Evolutionary conservation across 2,113 vertebrate species (phyloP).

Genomic region (Ibidorhyncha struthersii): DNA sequence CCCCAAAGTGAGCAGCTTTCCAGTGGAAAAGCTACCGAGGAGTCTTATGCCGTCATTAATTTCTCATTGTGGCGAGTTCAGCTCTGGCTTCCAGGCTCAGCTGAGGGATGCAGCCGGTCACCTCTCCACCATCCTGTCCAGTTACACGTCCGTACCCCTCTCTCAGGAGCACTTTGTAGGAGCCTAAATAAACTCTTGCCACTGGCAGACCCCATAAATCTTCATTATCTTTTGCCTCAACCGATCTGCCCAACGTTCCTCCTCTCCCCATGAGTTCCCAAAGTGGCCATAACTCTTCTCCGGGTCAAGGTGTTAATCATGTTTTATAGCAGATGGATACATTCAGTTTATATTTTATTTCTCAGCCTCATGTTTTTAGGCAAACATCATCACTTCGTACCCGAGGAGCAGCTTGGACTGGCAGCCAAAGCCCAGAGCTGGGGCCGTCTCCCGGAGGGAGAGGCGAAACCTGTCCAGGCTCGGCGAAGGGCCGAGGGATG

Average conservation of each 20-base stretch:
- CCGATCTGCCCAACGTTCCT: background rate
- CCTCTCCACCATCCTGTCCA: background rate
- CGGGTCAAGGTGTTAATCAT: background rate
- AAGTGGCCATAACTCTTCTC: background rate
- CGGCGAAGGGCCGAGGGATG: background rate
- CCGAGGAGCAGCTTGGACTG: background rate
- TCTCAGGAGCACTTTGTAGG: background rate
- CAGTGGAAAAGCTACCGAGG: rapidly evolving
- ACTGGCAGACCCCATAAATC: constrained; percentile 12
- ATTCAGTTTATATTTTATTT: background rate
- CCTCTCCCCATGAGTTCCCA: background rate
- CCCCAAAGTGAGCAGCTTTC: background rate
- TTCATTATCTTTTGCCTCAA: background rate
- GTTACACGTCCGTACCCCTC: background rate
- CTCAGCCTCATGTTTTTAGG: background rate
- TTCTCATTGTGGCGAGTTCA: background rate
- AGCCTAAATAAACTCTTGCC: background rate
- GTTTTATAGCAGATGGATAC: background rate
- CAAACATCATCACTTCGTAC: background rate
- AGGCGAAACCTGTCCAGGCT: background rate
- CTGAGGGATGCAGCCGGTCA: rapidly evolving
- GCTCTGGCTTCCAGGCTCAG: rapidly evolving
- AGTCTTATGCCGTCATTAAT: background rate
- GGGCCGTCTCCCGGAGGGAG: background rate
- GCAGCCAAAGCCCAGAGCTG: background rate